These are phyloP conservation scores for Strix occidentalis DNA, from an alignment of 2,797 vertebrate species.

Conservation along the genomic window DNA sequence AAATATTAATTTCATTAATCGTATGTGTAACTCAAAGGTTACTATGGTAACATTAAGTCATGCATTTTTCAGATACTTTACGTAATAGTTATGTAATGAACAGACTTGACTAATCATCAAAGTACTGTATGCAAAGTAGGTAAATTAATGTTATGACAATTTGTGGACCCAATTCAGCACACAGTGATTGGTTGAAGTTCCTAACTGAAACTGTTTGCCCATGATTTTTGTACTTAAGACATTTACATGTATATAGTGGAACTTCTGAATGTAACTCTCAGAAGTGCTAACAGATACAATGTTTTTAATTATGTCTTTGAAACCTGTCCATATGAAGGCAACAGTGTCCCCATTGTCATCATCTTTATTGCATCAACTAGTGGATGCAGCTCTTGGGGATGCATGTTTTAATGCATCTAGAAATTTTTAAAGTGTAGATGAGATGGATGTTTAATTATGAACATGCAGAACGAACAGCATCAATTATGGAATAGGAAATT, in stretches of 20 bases:
- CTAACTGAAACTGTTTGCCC: not conserved
- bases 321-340: not conserved
- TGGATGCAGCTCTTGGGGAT: conserved; percentile 13
- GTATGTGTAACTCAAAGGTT: not conserved
- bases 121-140: not conserved
- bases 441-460: conserved; percentile 60
- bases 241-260: not conserved
- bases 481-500: conserved; percentile 18
- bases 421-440: conserved; percentile 10
- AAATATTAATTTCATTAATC: not conserved
- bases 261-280: conserved; percentile 17
- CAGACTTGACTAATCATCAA: not conserved
- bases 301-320: conserved; percentile 15
- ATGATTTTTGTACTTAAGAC: not conserved
- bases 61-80: not conserved
- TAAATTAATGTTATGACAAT: not conserved
- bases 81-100: not conserved
- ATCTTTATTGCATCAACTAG: not conserved
- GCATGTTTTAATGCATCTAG: conserved; percentile 25
- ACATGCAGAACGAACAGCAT: conserved; percentile 37
- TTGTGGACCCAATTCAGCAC: not conserved
- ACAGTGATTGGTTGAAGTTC: not conserved
- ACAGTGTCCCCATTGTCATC: not conserved
- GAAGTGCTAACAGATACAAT: not conserved
- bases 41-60: not conserved